Conservation (phyloP, 2,888 invertebrate genomes). For the Cactoblastis cactorum region DNA sequence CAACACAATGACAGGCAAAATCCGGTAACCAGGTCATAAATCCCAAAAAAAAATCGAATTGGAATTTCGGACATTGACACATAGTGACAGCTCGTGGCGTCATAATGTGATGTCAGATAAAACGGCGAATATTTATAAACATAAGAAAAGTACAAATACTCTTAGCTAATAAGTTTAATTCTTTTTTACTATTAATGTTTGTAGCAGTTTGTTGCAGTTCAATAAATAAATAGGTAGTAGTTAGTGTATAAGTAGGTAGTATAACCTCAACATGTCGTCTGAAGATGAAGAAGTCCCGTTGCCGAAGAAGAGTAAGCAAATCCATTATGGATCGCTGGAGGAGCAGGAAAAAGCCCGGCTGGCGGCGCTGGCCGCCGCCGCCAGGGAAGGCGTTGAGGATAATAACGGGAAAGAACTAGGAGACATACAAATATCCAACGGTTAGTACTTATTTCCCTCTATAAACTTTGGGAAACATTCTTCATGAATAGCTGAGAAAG, state of each 20-base stretch:
- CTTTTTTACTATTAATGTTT: too few relatives aligned
- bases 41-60: too few relatives aligned
- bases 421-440: conserved; percentile 84
- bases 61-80: too few relatives aligned
- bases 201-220: not conserved
- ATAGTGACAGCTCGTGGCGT: too few relatives aligned
- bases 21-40: too few relatives aligned
- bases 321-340: conserved; percentile 95
- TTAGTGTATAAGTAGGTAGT: conserved; percentile 20
- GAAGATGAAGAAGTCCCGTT: conserved; percentile 91
- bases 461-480: too few relatives aligned
- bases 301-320: conserved; percentile 85
- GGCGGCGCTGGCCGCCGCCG: conserved; percentile 76
- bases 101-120: too few relatives aligned
- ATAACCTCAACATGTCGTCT: conserved; percentile 86
- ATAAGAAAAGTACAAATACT: too few relatives aligned
- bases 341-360: conserved; percentile 88
- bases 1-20: too few relatives aligned
- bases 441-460: conserved; percentile 43
- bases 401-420: conserved; percentile 79
- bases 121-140: too few relatives aligned
- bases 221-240: not conserved
- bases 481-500: too few relatives aligned
- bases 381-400: conserved; percentile 81
- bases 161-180: too few relatives aligned